These are phyloP conservation scores for Aurelia sp. DNA, from an alignment of 30 jellyfish, hydroid and myxozoan genomes.

Conservation along the genomic window DNA sequence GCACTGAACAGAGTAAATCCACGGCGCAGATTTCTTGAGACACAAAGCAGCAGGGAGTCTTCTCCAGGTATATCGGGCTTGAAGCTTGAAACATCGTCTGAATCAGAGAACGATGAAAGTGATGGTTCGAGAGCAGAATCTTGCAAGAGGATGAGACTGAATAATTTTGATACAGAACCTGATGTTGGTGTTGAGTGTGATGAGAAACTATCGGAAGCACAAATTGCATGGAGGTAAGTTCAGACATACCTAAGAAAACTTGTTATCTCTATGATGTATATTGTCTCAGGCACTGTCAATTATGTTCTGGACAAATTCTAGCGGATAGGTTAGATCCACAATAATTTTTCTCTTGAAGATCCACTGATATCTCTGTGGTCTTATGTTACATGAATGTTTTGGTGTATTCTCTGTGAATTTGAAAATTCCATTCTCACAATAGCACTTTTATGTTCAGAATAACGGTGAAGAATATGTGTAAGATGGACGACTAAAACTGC, in stretches of 20 bases:
- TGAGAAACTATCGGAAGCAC: conserved; percentile 65
- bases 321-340: too few species aligned
- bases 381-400: too few species aligned
- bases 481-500: too few species aligned
- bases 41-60: conserved; percentile 50
- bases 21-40: conserved; percentile 11
- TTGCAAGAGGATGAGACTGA: conserved; percentile 77
- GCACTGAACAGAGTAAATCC: conserved; percentile 67
- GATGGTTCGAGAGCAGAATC: conserved; percentile 46
- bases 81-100: conserved; percentile 58
- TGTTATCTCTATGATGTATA: too few species aligned
- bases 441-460: too few species aligned
- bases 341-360: too few species aligned
- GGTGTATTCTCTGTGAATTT: too few species aligned
- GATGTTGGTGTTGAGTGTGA: conserved; percentile 93
- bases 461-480: too few species aligned
- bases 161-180: conserved; percentile 58
- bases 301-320: too few species aligned
- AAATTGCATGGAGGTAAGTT: conserved; percentile 85
- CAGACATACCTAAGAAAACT: not conserved
- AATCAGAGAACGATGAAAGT: conserved; percentile 63
- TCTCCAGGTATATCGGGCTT: conserved; percentile 62
- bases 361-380: too few species aligned
- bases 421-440: too few species aligned
- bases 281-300: not conserved